phyloP scores from a whole-genome alignment of 2,113 vertebrate species.

The Chaenogobius annularis region DNA sequence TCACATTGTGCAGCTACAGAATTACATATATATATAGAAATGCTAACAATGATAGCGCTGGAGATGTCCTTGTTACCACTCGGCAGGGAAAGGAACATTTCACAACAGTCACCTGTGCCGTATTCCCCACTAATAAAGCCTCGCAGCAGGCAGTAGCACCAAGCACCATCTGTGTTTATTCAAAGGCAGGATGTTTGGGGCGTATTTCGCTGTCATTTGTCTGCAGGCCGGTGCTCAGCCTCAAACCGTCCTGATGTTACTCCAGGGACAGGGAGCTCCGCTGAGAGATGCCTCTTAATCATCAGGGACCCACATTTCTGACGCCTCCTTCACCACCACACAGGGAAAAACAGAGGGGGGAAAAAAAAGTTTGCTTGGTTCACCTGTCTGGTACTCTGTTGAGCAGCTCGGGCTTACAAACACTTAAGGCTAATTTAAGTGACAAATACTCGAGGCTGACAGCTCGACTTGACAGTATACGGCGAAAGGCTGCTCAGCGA shows the following conservation, averaged over 20 bases:
- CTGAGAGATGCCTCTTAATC: constrained; percentile 65
- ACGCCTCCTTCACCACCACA: constrained; percentile 12
- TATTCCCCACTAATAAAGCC: neutral
- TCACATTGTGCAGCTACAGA: no score
- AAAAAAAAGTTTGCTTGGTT: constrained; percentile 6
- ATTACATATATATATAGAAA: no score
- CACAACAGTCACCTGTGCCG: neutral
- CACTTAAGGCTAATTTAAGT: constrained; percentile 44
- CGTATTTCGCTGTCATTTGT: constrained; percentile 45
- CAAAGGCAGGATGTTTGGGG: constrained; percentile 9
- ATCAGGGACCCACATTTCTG: constrained; percentile 62
- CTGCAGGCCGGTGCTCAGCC: constrained; percentile 34
- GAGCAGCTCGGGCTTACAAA: constrained; percentile 26
- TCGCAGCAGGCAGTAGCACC: constrained; percentile 33
- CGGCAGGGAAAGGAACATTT: neutral
- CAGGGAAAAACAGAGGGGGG: neutral
- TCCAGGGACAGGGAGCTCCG: constrained; percentile 57
- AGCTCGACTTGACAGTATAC: constrained; percentile 15
- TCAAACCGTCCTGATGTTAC: constrained; percentile 63
- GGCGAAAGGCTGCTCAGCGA: neutral
- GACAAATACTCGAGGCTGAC: constrained; percentile 19
- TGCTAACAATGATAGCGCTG: no score
- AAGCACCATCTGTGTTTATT: constrained; percentile 2
- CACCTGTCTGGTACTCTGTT: constrained; percentile 21
- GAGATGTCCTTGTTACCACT: no score